Evolutionary conservation across 2,113 vertebrate genomes (phyloP).

Genomic region (Ifrita kowaldi): DNA sequence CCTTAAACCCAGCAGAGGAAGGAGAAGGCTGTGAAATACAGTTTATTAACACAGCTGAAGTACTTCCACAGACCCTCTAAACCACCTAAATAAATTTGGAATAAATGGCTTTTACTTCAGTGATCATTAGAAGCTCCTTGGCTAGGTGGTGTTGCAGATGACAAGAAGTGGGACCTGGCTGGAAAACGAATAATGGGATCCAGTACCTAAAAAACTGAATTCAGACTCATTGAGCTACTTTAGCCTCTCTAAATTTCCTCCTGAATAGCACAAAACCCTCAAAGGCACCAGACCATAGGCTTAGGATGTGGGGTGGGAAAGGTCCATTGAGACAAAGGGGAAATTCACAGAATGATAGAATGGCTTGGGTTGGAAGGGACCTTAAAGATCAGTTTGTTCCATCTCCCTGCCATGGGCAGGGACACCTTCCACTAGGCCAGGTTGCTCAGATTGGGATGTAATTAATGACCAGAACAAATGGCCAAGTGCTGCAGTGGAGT

Average conservation of each 20-base stretch:
- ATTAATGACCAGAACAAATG: not conserved
- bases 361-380: not conserved
- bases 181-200: not conserved
- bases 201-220: not conserved
- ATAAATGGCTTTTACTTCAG: not conserved
- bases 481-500: not conserved
- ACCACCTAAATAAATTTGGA: not conserved
- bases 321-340: not conserved
- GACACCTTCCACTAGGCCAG: not conserved
- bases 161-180: not conserved
- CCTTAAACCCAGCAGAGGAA: not conserved
- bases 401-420: not conserved
- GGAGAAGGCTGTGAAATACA: not conserved
- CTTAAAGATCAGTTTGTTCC: not conserved
- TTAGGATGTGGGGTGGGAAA: not conserved
- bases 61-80: not conserved
- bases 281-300: not conserved
- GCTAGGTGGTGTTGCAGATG: not conserved
- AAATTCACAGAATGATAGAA: not conserved
- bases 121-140: not conserved
- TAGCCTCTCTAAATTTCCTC: not conserved
- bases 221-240: not conserved
- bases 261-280: not conserved
- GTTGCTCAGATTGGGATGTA: not conserved
- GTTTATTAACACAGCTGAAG: not conserved